Evolutionary conservation across 2,888 invertebrate species (phyloP), one percentile per base, ranked within the genome.

Genomic region (Leucophenga montana): DNA sequence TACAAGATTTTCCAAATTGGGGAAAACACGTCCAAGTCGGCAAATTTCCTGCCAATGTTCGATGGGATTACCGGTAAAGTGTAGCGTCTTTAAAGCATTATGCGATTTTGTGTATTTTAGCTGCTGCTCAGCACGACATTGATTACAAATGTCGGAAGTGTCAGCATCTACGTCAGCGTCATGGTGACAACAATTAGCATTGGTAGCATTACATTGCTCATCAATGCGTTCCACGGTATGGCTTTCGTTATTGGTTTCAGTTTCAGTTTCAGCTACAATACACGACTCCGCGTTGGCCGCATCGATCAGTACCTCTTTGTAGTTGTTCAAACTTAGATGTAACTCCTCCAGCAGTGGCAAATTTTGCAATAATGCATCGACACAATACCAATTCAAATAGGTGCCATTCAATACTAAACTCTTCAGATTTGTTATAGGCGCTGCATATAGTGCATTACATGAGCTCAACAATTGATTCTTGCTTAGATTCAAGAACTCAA

Each of bases 241-340:
- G 70, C 16, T 74, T 77, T 65, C 74, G 76, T 68, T 71, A 68
- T 27, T 75, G 72, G 68, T 50, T 22, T 22, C 13, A 5, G 31
- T 54, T 61, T 57, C 27, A 22, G 39, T 33, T 33, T 39, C 61
- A 22, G 3, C 57, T 39, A 39, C 16, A 56, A n/a, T 71, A 56
- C 53, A 70, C 33, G 59, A 64, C 53, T 66, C 50, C 71, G 57
- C 76, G 75, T 48, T 27, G 27, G 76, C 77, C 22, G 89, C 88
- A 74, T 92, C 92, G 57, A 96, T 90, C 70, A 94, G 92, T 50
- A 96, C 94, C 77, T 92, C 92, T 31, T 92, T 92, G 88, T 95
- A 97, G 86, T 95, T 94, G 89, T 98, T 98, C 73, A 97, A 91
- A 85, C 97, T 97, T 82, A 98, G 90, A 89, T 98, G 97, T 75